phyloP scores from a whole-genome alignment of 1,140 invertebrate genomes.

The Hylyphantes graminicola region DNA sequence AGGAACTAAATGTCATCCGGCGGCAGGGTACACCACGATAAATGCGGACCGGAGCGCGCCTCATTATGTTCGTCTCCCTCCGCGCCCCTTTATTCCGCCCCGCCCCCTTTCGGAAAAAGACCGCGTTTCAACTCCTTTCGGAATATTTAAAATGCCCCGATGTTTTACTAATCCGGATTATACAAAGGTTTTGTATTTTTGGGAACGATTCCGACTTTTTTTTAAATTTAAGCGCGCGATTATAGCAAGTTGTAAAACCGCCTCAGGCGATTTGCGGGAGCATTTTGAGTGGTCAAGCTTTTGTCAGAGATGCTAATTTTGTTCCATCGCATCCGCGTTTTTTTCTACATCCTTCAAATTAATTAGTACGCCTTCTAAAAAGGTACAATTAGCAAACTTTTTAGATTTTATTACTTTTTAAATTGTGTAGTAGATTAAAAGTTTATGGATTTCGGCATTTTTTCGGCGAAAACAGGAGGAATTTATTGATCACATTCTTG shows the following conservation, averaged over 20 bases:
- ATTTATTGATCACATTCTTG: conserved; percentile 48
- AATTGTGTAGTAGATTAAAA: neutral
- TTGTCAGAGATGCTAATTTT: conserved; percentile 57
- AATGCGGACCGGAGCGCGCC: conserved; percentile 50
- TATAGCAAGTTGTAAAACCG: conserved; percentile 27
- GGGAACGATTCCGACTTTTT: neutral
- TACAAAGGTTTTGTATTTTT: too few species aligned
- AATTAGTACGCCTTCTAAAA: neutral
- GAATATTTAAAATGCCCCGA: too few species aligned
- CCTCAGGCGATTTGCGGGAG: conserved; percentile 53
- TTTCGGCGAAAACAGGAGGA: conserved; percentile 19
- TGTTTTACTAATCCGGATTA: neutral
- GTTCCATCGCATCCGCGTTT: neutral
- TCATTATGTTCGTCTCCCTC: conserved; percentile 53
- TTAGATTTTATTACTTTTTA: neutral
- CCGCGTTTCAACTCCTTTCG: neutral
- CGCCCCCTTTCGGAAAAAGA: conserved; percentile 34
- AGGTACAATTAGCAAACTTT: neutral
- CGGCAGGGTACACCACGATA: conserved; percentile 49
- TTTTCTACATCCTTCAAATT: too few species aligned
- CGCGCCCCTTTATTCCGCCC: conserved; percentile 24
- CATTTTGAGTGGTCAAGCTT: conserved; percentile 60
- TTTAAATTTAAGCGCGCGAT: neutral
- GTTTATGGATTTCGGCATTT: neutral
- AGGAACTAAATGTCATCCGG: conserved; percentile 61